These are phyloP conservation scores for Sphaerodactylus townsendi DNA, from an alignment of 2,113 vertebrate species.

Conservation along the genomic window DNA sequence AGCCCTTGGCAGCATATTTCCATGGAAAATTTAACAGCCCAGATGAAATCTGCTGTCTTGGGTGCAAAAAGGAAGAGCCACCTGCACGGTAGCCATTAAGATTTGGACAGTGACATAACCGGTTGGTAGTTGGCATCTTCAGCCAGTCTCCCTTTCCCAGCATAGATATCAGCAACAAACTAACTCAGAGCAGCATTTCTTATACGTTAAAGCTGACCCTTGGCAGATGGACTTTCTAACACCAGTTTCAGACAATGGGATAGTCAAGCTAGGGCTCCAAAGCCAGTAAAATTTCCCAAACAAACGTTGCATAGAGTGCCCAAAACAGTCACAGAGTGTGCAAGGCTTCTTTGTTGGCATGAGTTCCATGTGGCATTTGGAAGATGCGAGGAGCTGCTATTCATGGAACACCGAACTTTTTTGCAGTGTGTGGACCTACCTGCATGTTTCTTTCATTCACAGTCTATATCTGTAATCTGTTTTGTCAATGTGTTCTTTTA, in stretches of 20 bases:
- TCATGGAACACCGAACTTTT: neutral
- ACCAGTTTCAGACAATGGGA: neutral
- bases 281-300: too few relatives aligned
- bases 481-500: slow-evolving; percentile 24
- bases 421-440: neutral
- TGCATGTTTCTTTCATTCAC: neutral
- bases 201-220: neutral
- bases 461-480: neutral
- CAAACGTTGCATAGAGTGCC: neutral
- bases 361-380: too few relatives aligned
- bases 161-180: neutral
- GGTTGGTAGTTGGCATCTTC: too few relatives aligned
- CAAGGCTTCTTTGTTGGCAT: neutral
- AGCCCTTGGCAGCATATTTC: too few relatives aligned
- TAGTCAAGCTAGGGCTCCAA: neutral
- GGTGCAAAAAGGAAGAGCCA: too few relatives aligned
- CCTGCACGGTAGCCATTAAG: too few relatives aligned
- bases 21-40: too few relatives aligned
- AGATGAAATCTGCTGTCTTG: too few relatives aligned
- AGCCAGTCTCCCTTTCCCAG: neutral
- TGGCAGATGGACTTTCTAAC: neutral
- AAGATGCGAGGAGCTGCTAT: too few relatives aligned
- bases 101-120: too few relatives aligned
- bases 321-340: neutral
- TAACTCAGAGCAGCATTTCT: neutral